Percentiles rank a stretch among this genome's conserved stretches.
Evolutionary conservation across 2,113 vertebrate species (phyloP).

Genomic region (Pongo abelii): DNA sequence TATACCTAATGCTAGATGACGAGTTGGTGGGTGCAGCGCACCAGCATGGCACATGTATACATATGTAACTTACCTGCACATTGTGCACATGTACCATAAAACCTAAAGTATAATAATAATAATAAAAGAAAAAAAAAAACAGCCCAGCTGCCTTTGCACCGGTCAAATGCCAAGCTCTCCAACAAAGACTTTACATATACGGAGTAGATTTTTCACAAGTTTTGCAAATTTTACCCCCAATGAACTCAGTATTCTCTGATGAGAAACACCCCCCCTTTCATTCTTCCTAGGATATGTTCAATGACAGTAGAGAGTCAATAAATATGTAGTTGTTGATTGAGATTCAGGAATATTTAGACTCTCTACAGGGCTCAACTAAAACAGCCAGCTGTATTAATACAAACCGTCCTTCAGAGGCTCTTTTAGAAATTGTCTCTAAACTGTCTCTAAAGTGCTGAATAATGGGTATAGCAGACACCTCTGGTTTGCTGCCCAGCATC

Average conservation of each 20-base stretch:
- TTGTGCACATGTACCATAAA: too few relatives aligned
- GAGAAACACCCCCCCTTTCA: background rate
- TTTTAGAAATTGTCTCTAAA: slow-evolving; percentile 18
- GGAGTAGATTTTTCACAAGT: background rate
- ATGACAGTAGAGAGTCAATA: background rate
- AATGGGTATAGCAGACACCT: background rate
- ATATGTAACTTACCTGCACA: too few relatives aligned
- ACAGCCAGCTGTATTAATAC: background rate
- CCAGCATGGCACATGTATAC: too few relatives aligned
- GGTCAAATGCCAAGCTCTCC: background rate
- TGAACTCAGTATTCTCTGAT: background rate
- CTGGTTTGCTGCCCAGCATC: background rate
- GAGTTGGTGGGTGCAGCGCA: too few relatives aligned
- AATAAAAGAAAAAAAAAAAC: too few relatives aligned
- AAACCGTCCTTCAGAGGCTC: background rate
- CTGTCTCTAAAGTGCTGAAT: background rate
- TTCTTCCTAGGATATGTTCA: background rate
- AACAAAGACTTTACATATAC: background rate
- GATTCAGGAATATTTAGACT: background rate
- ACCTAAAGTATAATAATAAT: too few relatives aligned
- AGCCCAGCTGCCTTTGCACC: background rate
- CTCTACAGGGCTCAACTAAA: background rate
- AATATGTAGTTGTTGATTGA: background rate
- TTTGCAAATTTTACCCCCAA: background rate
- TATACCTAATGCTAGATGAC: too few relatives aligned